Percentiles rank a stretch among this genome's conserved stretches.
phyloP scores from a whole-genome alignment of 2,888 invertebrate species.

The Heliothis peltigera region DNA sequence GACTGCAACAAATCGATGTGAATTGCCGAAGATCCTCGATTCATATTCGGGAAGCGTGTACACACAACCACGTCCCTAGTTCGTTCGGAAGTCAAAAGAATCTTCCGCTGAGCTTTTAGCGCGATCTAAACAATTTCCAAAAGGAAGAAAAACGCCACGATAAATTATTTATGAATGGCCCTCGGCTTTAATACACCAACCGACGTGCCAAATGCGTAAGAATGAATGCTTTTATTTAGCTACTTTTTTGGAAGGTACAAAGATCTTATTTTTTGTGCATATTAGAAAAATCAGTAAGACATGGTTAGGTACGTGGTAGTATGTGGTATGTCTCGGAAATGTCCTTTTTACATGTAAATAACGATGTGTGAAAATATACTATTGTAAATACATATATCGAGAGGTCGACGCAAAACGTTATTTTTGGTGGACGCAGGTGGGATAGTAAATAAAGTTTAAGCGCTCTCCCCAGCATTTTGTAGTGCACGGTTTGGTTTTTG shows the following conservation, averaged over 20 bases:
- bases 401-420: slow-evolving; percentile 57
- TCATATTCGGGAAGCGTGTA: slow-evolving; percentile 41
- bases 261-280: slow-evolving; percentile 84
- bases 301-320: slow-evolving; percentile 71
- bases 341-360: slow-evolving; percentile 77
- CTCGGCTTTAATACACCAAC: slow-evolving; percentile 75
- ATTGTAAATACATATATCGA: slow-evolving; percentile 67
- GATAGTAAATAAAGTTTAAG: slow-evolving; percentile 62
- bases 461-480: slow-evolving; percentile 35
- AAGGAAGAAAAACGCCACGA: slow-evolving; percentile 77
- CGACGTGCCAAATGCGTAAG: slow-evolving; percentile 76
- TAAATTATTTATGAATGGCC: slow-evolving; percentile 85
- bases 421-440: slow-evolving; percentile 57
- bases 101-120: slow-evolving; percentile 72
- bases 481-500: slow-evolving; percentile 31
- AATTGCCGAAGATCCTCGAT: slow-evolving; percentile 20
- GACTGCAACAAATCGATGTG: slow-evolving; percentile 17
- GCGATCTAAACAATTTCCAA: slow-evolving; percentile 75
- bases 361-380: slow-evolving; percentile 77
- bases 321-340: slow-evolving; percentile 79
- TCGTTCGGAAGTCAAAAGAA: slow-evolving; percentile 62
- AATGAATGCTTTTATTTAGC: slow-evolving; percentile 77
- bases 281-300: slow-evolving; percentile 79
- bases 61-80: slow-evolving; percentile 26
- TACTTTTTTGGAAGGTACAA: slow-evolving; percentile 70